Percentiles rank a stretch among this genome's conserved stretches.
These are phyloP conservation scores for Callaeas wilsoni DNA, from an alignment of 2,113 vertebrate species.

Conservation along the genomic window DNA sequence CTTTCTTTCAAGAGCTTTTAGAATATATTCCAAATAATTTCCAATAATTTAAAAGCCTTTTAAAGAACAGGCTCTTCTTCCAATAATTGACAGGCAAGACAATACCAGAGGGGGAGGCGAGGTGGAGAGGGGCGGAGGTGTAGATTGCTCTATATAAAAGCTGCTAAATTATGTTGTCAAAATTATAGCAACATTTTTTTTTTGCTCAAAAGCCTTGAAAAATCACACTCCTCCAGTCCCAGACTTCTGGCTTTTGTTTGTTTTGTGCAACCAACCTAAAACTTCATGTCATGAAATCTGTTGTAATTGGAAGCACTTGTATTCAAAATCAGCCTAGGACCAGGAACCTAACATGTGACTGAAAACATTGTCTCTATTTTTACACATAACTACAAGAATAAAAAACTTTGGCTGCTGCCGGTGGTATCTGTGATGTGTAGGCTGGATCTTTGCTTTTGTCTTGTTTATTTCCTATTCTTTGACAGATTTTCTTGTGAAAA, in stretches of 20 bases:
- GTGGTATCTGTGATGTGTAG: not conserved
- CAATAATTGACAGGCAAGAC: constrained; percentile 73
- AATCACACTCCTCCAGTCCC: constrained; percentile 45
- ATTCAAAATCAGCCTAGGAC: not conserved
- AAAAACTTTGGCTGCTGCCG: not conserved
- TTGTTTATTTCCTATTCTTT: not conserved
- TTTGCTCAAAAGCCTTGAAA: constrained; percentile 36
- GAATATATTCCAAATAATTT: constrained; percentile 71
- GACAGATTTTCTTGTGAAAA: not conserved
- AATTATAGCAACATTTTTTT: constrained; percentile 66
- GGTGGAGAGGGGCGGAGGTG: constrained; percentile 67
- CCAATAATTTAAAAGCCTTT: constrained; percentile 72
- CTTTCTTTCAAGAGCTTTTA: constrained; percentile 67
- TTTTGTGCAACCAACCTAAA: constrained; percentile 58
- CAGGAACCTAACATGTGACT: not conserved
- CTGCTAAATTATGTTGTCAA: constrained; percentile 75
- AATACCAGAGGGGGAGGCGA: constrained; percentile 63
- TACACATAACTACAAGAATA: not conserved
- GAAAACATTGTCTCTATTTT: not conserved
- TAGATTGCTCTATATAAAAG: constrained; percentile 71
- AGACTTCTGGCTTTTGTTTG: constrained; percentile 59
- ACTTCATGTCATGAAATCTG: constrained; percentile 17
- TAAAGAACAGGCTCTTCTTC: constrained; percentile 68
- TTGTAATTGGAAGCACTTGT: constrained; percentile 3
- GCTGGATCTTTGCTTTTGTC: not conserved